A percentile compares a stretch with the other conserved stretches of the same genome.
These are phyloP conservation scores for Metridium senile DNA, from an alignment of 92 coral and sea anemone species.

Conservation along the genomic window DNA sequence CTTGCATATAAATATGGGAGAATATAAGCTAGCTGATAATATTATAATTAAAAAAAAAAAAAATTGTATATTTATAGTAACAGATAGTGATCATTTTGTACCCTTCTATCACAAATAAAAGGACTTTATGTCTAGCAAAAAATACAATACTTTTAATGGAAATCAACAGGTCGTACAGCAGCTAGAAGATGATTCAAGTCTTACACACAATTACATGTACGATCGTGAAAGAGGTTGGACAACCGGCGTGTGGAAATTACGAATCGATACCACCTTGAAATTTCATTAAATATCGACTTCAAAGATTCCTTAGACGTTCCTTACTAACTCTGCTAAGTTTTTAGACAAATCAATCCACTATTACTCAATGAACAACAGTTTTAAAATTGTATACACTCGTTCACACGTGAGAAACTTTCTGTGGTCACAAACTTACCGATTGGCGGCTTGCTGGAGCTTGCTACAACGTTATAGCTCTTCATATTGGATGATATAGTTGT, in stretches of 20 bases:
- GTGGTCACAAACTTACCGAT: constrained; percentile 64
- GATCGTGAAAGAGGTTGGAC: not conserved
- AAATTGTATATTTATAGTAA: too few species aligned
- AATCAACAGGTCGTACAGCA: too few species aligned
- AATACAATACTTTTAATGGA: too few species aligned
- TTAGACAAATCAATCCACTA: not conserved
- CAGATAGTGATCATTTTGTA: too few species aligned
- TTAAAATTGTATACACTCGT: not conserved
- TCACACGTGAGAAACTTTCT: not conserved
- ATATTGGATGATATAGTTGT: constrained; percentile 37
- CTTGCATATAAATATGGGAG: too few species aligned
- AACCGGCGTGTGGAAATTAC: not conserved
- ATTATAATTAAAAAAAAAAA: too few species aligned
- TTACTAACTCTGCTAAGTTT: not conserved
- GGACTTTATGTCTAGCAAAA: too few species aligned
- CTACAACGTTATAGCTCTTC: constrained; percentile 68
- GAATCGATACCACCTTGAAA: not conserved
- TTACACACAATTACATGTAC: not conserved
- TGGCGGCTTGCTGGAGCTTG: constrained; percentile 76
- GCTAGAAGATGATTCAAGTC: too few species aligned
- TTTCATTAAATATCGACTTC: not conserved
- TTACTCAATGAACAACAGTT: not conserved
- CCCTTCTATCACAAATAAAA: too few species aligned
- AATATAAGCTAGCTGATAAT: too few species aligned
- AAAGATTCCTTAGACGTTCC: not conserved